Conservation (phyloP, 2,888 invertebrate species). For the Trachelus iudaicus region DNA sequence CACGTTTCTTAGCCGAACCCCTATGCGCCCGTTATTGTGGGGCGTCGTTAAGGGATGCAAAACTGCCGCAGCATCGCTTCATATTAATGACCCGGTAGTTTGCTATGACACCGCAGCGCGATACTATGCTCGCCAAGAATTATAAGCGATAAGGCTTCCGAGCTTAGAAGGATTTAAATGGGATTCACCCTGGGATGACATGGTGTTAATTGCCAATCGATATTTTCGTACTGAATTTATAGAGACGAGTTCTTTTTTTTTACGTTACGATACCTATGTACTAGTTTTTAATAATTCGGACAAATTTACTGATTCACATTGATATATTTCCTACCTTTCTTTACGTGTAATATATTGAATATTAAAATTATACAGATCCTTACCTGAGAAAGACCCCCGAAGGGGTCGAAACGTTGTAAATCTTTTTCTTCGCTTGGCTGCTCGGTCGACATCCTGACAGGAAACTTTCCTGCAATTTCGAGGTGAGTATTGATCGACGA, state of each 20-base stretch:
- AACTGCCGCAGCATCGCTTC: conserved; percentile 35
- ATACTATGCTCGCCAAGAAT: conserved; percentile 11
- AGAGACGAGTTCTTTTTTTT: background rate
- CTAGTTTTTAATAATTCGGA: no score
- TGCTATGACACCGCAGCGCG: conserved; percentile 29
- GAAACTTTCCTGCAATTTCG: no score
- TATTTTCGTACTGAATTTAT: background rate
- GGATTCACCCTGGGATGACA: background rate
- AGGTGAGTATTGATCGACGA: background rate
- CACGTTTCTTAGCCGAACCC: conserved; percentile 34
- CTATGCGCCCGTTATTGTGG: conserved; percentile 26
- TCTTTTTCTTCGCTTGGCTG: no score
- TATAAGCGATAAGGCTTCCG: conserved; percentile 11
- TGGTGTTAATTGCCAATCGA: background rate
- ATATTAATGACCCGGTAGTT: conserved; percentile 41
- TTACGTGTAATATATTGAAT: no score
- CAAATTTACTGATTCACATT: no score
- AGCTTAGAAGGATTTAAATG: background rate
- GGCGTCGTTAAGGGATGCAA: conserved; percentile 34
- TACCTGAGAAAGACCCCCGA: no score
- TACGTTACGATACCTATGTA: no score
- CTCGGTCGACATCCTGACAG: no score
- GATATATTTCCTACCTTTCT: no score
- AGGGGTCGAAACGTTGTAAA: no score
- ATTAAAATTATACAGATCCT: no score